Evolutionary conservation across 1,140 invertebrate genomes (phyloP), one percentile per base, ranked within the genome.

Genomic region (Drosophila elegans): DNA sequence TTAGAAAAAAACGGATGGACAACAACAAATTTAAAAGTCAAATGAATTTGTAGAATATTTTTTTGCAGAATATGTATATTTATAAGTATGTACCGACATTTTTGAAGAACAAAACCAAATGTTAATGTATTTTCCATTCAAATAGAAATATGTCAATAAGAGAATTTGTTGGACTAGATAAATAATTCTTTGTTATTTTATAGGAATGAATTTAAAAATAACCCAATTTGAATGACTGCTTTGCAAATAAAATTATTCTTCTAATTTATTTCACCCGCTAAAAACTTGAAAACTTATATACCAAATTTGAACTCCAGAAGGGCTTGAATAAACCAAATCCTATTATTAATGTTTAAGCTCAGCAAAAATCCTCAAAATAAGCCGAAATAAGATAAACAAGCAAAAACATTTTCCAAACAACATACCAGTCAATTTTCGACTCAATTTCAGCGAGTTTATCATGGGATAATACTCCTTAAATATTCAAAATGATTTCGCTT

Each of bases 391-490:
- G 38, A 39, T 16, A 45, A 44, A 44, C 29, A 63, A 51, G 60
- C 12, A 27, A 45, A 63, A 21, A 25, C 34, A 48, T 48, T 71
- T 56, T 48, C 13, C 25, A 3, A 69, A 34, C 51, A 36, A 56
- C 64, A 56, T 56, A 27, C 64, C 42, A 55, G 67, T 71, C 34
- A 49, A 71, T 71, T 71, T 71, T 57, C 51, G 27, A 41, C 67
- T 71, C 67, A 71, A 56, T 69, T 71, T 56, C 44, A 49, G 67
- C 36, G 51, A 71, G 67, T 71, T 69, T 71, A 71, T 71, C 67
- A 69, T 49, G 41, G 48, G 48, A 69, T 69, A 71, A 71, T 54
- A 29, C 51, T 46, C 49, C 51, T 71, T 48, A 71, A 69, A 71
- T 71, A 71, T 71, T 71, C 64, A 71, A 71, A 69, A 69, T 48